phyloP scores from a whole-genome alignment of 2,113 vertebrate genomes.

The Syrrhaptes paradoxus region DNA sequence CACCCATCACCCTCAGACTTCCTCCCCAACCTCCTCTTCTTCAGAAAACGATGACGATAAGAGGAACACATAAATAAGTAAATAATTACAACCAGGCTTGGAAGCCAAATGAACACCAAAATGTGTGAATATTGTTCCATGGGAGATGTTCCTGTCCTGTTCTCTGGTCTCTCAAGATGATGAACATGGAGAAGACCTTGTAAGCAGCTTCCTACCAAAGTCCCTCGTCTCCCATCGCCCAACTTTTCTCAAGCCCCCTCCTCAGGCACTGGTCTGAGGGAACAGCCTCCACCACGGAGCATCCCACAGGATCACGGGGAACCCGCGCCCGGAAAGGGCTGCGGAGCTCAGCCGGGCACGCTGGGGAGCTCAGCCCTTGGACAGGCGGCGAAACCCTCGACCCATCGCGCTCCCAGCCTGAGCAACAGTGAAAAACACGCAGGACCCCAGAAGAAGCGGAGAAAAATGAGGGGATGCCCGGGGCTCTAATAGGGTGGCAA shows the following conservation, averaged over 20 bases:
- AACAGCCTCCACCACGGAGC: rapidly evolving
- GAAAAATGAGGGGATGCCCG: conserved; percentile 51
- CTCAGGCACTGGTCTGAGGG: not conserved
- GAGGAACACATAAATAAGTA: not conserved
- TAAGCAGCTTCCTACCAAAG: not conserved
- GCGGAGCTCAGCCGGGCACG: rapidly evolving
- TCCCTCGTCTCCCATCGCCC: not conserved
- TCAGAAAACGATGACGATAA: not conserved
- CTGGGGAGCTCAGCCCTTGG: not conserved
- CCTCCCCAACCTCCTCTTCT: not conserved
- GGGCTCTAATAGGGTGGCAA: conserved; percentile 61
- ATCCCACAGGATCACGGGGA: not conserved
- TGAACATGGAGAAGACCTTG: not conserved
- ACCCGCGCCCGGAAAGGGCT: not conserved
- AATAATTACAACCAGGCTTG: not conserved
- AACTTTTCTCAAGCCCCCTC: rapidly evolving
- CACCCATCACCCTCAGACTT: rapidly evolving
- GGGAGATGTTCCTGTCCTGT: not conserved
- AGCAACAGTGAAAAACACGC: not conserved
- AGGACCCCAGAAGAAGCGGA: not conserved
- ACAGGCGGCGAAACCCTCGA: rapidly evolving
- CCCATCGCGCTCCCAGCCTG: not conserved
- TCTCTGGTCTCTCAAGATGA: not conserved
- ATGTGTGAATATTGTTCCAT: rapidly evolving
- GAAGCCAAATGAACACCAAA: not conserved